Evolutionary conservation across 1,140 invertebrate species (phyloP).

Genomic region (Eupristina koningsbergeri): DNA sequence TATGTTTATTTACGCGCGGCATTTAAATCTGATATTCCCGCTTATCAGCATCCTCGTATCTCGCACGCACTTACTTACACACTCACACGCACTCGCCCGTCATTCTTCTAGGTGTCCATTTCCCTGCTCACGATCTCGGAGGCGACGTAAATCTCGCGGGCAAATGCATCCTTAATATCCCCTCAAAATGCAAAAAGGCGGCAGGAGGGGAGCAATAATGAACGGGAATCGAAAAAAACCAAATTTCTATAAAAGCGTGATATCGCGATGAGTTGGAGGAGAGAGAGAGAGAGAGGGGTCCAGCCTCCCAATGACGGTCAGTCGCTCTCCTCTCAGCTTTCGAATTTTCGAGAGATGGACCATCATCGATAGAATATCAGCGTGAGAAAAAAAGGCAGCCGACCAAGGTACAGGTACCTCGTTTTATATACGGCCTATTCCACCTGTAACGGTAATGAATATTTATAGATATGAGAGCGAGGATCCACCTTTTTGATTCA

Average conservation of each 20-base stretch:
- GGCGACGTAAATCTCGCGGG: not conserved
- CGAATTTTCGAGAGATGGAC: conserved; percentile 50
- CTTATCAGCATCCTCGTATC: conserved; percentile 11
- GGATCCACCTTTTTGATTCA: conserved; percentile 47
- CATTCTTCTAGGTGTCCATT: not conserved
- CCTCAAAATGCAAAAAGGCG: not conserved
- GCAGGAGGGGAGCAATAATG: not conserved
- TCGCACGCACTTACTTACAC: conserved; percentile 6
- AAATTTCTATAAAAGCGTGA: conserved; percentile 27
- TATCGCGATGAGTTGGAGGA: conserved; percentile 36
- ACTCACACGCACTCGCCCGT: not conserved
- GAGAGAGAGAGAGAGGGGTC: too few species aligned
- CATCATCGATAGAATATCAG: conserved; percentile 39
- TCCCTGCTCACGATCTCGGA: not conserved
- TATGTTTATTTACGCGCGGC: conserved; percentile 16
- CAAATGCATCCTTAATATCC: conserved; percentile 30
- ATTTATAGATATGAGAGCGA: conserved; percentile 59
- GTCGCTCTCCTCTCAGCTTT: conserved; percentile 28
- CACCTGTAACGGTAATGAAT: conserved; percentile 64
- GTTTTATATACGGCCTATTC: conserved; percentile 60
- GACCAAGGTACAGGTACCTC: conserved; percentile 46
- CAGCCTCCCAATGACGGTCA: not conserved
- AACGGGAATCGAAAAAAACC: conserved; percentile 5
- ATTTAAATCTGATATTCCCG: not conserved
- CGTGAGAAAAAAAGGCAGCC: conserved; percentile 58